Evolutionary conservation across 2,113 vertebrate species (phyloP).

Genomic region (Rhadina sibilatrix): DNA sequence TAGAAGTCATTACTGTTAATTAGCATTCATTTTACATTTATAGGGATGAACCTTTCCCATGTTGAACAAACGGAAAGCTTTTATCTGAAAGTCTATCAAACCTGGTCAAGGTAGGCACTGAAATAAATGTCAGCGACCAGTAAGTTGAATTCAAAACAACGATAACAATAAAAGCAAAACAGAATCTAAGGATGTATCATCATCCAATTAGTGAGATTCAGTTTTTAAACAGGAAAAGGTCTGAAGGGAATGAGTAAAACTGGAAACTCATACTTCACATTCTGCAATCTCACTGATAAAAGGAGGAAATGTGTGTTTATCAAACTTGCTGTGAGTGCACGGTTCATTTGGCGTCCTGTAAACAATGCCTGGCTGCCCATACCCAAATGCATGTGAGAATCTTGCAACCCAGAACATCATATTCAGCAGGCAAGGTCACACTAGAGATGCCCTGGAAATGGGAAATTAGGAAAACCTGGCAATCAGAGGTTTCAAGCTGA

Average conservation of each 20-base stretch:
- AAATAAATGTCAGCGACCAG: slow-evolving; percentile 61
- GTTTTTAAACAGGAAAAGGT: slow-evolving; percentile 83
- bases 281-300: slow-evolving; percentile 82
- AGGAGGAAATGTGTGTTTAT: slow-evolving; percentile 93
- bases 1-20: slow-evolving; percentile 81
- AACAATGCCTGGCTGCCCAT: slow-evolving; percentile 79
- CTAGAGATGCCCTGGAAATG: slow-evolving; percentile 83
- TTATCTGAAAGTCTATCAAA: slow-evolving; percentile 71
- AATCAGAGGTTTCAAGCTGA: slow-evolving; percentile 81
- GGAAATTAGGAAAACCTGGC: slow-evolving; percentile 88
- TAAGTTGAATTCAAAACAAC: slow-evolving; percentile 66
- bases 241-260: slow-evolving; percentile 78
- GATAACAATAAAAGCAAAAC: slow-evolving; percentile 14
- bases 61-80: slow-evolving; percentile 68
- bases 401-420: slow-evolving; percentile 78
- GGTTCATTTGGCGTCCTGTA: slow-evolving; percentile 82
- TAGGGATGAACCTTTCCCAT: slow-evolving; percentile 67
- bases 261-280: slow-evolving; percentile 80
- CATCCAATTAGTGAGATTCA: slow-evolving; percentile 75
- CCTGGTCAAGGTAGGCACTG: slow-evolving; percentile 66
- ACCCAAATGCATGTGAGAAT: slow-evolving; percentile 79
- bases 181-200: slow-evolving; percentile 69
- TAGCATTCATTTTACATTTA: slow-evolving; percentile 76
- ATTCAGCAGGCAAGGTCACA: slow-evolving; percentile 83
- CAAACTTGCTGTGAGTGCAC: slow-evolving; percentile 79